These are phyloP conservation scores for Achroia grisella DNA, from an alignment of 1,140 invertebrate species.

Conservation along the genomic window DNA sequence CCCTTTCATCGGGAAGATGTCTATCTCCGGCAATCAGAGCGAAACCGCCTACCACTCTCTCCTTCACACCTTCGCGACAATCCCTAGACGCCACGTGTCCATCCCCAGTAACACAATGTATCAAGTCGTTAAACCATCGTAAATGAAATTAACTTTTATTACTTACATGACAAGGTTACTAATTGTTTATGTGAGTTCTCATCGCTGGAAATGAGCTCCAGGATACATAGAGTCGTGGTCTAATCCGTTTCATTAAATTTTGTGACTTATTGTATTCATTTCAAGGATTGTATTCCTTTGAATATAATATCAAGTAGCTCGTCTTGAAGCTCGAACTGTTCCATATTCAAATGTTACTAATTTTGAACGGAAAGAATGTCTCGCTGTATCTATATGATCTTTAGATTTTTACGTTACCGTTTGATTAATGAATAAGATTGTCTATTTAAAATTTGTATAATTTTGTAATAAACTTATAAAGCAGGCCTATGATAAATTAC, in stretches of 20 bases:
- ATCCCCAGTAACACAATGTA: constrained; percentile 29
- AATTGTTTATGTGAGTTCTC: constrained; percentile 32
- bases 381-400: too few species aligned
- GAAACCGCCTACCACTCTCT: constrained; percentile 21
- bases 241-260: not conserved
- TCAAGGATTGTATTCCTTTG: constrained; percentile 18
- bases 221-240: not conserved
- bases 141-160: constrained; percentile 46
- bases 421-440: too few species aligned
- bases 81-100: constrained; percentile 46
- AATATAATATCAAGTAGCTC: constrained; percentile 1
- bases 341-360: constrained; percentile 30
- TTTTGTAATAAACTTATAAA: not conserved
- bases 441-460: too few species aligned
- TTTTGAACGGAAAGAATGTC: constrained; percentile 10
- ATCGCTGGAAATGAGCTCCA: constrained; percentile 5
- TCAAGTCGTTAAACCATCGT: constrained; percentile 27
- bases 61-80: constrained; percentile 29
- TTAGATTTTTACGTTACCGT: too few species aligned
- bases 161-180: constrained; percentile 32
- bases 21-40: constrained; percentile 38
- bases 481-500: constrained; percentile 30
- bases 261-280: not conserved
- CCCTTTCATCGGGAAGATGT: constrained; percentile 47
- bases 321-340: constrained; percentile 14